These are phyloP conservation scores for Meteorus cinctellus DNA, from an alignment of 2,888 invertebrate species.

Conservation along the genomic window DNA sequence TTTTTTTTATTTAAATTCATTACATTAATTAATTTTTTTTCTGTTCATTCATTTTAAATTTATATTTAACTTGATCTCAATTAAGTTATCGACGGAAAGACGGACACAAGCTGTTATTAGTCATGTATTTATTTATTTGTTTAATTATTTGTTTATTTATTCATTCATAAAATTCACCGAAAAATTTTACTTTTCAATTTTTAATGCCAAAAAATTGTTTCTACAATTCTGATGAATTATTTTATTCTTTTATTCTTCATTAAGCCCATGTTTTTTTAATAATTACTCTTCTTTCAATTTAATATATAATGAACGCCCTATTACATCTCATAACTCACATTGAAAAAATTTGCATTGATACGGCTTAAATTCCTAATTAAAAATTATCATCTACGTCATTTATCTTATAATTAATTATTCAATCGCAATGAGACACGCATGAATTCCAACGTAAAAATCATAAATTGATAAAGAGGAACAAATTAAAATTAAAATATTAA, in stretches of 20 bases:
- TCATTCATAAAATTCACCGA: neutral
- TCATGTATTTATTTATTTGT: slow-evolving; percentile 5
- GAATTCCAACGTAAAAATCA: neutral
- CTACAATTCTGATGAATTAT: neutral
- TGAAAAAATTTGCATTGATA: slow-evolving; percentile 28
- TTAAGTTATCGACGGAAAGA: slow-evolving; percentile 25
- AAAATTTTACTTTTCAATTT: slow-evolving; percentile 4
- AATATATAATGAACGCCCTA: neutral
- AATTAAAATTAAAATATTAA: neutral
- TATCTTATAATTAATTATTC: neutral
- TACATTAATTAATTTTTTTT: neutral
- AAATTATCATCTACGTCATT: slow-evolving; percentile 1
- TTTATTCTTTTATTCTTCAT: neutral
- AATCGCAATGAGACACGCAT: neutral
- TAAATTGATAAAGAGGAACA: neutral
- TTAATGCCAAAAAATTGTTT: neutral
- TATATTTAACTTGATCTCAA: neutral
- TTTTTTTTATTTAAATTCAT: neutral
- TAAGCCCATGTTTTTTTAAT: neutral
- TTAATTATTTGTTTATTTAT: neutral
- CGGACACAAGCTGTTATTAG: slow-evolving; percentile 9
- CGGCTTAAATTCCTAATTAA: slow-evolving; percentile 1
- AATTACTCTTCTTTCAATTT: neutral
- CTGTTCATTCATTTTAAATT: neutral
- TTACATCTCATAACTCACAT: neutral